Conservation (phyloP, 2,888 invertebrate genomes). For the Nasonovia ribisnigri region DNA sequence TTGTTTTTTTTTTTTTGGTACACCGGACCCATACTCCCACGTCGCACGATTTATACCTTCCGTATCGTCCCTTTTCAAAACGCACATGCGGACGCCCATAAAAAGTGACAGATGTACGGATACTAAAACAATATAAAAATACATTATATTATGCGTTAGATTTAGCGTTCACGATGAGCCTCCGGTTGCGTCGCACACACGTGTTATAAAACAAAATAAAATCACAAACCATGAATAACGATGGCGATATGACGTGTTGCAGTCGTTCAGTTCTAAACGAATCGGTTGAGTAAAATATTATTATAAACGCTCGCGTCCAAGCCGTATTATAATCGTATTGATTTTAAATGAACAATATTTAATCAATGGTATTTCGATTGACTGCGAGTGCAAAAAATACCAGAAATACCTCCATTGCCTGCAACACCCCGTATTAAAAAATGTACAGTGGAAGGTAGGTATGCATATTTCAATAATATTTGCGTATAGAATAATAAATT, state of each 20-base stretch:
- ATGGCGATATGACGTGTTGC: neutral
- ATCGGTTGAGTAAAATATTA: neutral
- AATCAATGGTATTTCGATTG: neutral
- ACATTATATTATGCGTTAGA: neutral
- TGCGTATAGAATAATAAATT: neutral
- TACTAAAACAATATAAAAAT: constrained; percentile 14
- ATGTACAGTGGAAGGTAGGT: neutral
- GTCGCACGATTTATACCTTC: constrained; percentile 5
- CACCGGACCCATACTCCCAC: neutral
- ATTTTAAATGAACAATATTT: neutral
- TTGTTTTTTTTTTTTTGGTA: neutral
- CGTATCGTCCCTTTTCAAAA: neutral
- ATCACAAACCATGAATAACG: neutral
- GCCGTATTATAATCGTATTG: neutral
- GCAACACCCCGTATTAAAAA: neutral
- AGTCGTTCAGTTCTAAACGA: neutral
- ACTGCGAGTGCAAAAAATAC: neutral
- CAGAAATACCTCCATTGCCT: neutral
- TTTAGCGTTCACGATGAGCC: neutral
- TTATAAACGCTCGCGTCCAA: neutral
- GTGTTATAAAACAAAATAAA: neutral
- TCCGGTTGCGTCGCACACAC: neutral
- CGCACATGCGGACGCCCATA: neutral
- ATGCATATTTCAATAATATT: neutral
- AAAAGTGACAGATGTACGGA: constrained; percentile 14